These are phyloP conservation scores for Carettochelys insculpta DNA, from an alignment of 2,113 vertebrate genomes.

Conservation along the genomic window DNA sequence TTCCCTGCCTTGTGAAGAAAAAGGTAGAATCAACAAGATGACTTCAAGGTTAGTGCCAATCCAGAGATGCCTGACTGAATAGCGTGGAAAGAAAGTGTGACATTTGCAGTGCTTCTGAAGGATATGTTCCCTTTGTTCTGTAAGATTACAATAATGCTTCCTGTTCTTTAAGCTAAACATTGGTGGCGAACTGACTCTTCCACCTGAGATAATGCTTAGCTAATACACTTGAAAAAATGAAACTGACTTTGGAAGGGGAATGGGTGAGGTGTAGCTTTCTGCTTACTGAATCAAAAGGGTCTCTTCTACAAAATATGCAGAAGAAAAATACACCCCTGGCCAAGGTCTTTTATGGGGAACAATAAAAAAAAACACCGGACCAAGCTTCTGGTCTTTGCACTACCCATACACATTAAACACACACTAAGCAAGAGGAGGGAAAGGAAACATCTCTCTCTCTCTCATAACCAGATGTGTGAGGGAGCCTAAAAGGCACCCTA, in stretches of 20 bases:
- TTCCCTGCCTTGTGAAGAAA: background rate
- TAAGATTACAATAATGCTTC: background rate
- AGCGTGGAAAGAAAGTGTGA: background rate
- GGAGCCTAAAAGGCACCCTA: background rate
- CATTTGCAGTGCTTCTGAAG: background rate
- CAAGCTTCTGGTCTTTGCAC: background rate
- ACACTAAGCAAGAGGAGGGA: background rate
- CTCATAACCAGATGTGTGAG: background rate
- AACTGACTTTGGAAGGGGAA: background rate
- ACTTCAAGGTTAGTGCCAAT: background rate
- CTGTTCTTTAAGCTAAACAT: background rate
- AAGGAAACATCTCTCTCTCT: background rate
- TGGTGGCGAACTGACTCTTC: background rate
- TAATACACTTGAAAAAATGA: background rate
- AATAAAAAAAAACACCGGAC: background rate
- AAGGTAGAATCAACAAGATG: background rate
- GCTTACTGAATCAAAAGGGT: fast-evolving
- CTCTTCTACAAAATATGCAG: background rate
- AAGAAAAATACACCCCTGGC: background rate
- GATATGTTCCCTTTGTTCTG: background rate
- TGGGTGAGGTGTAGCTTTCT: background rate
- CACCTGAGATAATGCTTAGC: background rate
- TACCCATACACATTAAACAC: background rate
- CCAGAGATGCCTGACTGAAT: background rate
- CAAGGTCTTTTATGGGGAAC: background rate